phyloP scores from a whole-genome alignment of 2,113 vertebrate genomes.

The Himantopus leucocephalus region DNA sequence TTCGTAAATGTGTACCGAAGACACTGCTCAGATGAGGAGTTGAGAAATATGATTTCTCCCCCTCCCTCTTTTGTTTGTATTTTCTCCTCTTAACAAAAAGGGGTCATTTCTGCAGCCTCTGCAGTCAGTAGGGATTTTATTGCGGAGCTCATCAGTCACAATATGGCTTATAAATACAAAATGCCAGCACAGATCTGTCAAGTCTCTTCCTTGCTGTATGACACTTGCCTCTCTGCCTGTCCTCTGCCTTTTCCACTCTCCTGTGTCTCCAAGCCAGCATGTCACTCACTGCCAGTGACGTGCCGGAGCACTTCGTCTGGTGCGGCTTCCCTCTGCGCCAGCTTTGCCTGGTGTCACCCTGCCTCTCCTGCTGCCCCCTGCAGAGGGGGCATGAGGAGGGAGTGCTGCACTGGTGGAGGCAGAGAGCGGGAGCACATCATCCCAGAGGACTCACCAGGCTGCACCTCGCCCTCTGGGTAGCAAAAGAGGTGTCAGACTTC shows the following conservation, averaged over 20 bases:
- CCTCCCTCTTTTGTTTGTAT: background rate
- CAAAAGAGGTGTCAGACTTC: background rate
- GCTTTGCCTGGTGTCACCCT: rapidly evolving
- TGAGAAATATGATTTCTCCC: background rate
- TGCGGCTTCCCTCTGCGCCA: background rate
- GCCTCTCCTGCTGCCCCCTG: background rate
- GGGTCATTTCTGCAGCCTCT: background rate
- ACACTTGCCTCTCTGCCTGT: background rate
- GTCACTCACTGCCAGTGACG: background rate
- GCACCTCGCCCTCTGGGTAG: background rate
- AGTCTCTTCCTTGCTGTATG: background rate
- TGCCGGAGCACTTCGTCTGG: background rate
- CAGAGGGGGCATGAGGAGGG: rapidly evolving
- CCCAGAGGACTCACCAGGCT: background rate
- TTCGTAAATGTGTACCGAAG: background rate
- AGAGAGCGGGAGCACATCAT: background rate
- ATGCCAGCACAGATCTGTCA: background rate
- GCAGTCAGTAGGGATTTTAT: background rate
- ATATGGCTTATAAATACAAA: slow-evolving; percentile 22
- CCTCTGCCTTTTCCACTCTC: background rate
- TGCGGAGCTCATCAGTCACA: background rate
- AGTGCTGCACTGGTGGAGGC: background rate
- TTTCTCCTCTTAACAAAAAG: background rate
- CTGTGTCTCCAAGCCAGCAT: background rate
- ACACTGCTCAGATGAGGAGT: background rate